These are phyloP conservation scores for Lagopus muta DNA, from an alignment of 2,113 vertebrate species.

Conservation along the genomic window DNA sequence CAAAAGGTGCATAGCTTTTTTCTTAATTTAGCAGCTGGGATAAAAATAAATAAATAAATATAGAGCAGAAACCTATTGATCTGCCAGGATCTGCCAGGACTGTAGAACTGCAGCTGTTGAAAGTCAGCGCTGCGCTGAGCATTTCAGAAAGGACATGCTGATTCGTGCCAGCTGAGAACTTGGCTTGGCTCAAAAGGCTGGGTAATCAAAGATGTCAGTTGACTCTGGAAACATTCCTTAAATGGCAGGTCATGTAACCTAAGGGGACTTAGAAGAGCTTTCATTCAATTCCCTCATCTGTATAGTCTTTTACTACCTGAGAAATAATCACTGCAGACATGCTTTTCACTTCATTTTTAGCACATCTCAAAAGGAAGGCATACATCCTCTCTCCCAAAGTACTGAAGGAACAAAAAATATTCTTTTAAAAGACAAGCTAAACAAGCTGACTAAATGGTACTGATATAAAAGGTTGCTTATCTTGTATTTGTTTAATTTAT, in stretches of 20 bases:
- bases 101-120: neutral
- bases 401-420: constrained; percentile 2
- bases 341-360: constrained; percentile 53
- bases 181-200: neutral
- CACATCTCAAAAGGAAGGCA: neutral
- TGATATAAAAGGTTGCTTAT: neutral
- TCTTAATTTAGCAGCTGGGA: neutral
- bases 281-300: constrained; percentile 13
- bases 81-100: neutral
- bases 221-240: constrained; percentile 9
- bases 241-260: neutral
- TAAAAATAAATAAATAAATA: neutral
- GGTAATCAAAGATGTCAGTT: constrained; percentile 4
- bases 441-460: neutral
- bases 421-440: constrained; percentile 17
- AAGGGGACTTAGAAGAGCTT: constrained; percentile 5
- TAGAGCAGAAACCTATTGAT: neutral
- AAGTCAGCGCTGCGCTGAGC: neutral
- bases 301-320: neutral
- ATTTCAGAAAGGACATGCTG: neutral
- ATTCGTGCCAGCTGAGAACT: neutral
- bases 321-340: constrained; percentile 7
- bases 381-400: neutral
- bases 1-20: neutral
- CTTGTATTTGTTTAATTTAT: neutral